Evolutionary conservation across 2,113 vertebrate genomes (phyloP).

Genomic region (Lethenteron reissneri): DNA sequence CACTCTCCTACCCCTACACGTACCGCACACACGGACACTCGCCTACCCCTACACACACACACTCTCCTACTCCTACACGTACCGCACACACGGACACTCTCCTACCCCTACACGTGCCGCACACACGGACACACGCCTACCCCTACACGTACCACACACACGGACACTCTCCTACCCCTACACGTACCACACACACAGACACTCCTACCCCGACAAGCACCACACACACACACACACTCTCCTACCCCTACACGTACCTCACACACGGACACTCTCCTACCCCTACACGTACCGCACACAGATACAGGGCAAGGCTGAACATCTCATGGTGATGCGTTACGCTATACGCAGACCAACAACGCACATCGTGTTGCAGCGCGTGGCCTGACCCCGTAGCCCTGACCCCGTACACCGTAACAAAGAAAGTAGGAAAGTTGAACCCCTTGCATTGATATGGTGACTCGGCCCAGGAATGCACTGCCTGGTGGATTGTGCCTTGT

Average conservation of each 20-base stretch:
- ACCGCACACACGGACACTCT: not conserved
- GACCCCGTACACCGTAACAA: too few relatives aligned
- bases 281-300: not conserved
- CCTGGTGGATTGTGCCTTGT: too few relatives aligned
- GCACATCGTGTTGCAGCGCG: not conserved
- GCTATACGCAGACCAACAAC: not conserved
- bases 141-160: conserved; percentile 23
- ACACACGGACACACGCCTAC: too few relatives aligned
- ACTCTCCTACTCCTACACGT: conserved; percentile 11
- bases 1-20: not conserved
- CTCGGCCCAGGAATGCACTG: too few relatives aligned
- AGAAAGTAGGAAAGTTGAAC: too few relatives aligned
- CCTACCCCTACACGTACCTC: not conserved
- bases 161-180: conserved; percentile 23
- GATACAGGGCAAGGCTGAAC: not conserved
- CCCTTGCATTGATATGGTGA: too few relatives aligned
- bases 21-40: too few relatives aligned
- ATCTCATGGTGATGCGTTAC: not conserved
- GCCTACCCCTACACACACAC: too few relatives aligned
- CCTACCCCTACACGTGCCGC: not conserved
- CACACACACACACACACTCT: conserved; percentile 11
- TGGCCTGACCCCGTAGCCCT: not conserved
- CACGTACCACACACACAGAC: not conserved
- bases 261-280: not conserved
- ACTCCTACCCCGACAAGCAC: not conserved